A percentile compares a stretch with the other conserved stretches of the same genome.
Conservation (phyloP, 2,797 vertebrate species). For the Ataeniobius toweri region DNA sequence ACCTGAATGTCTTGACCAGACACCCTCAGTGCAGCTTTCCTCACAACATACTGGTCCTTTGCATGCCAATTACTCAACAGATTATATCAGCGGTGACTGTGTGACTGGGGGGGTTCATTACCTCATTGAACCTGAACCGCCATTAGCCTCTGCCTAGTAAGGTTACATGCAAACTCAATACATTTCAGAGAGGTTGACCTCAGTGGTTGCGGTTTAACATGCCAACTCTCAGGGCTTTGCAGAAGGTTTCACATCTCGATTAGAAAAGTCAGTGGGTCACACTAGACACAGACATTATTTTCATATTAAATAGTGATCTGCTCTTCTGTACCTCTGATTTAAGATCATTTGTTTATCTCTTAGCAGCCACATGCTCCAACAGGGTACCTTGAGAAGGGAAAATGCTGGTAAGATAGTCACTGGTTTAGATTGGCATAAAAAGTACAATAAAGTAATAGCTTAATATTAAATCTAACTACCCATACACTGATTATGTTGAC, state of each 20-base stretch:
- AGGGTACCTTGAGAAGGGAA: slow-evolving; percentile 35
- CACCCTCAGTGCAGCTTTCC: slow-evolving; percentile 48
- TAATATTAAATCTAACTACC: slow-evolving; percentile 26
- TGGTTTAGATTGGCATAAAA: slow-evolving; percentile 22
- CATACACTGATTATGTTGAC: slow-evolving; percentile 32
- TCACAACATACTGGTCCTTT: slow-evolving; percentile 59
- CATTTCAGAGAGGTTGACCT: slow-evolving; percentile 73
- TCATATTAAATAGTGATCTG: slow-evolving; percentile 61
- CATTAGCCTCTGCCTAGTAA: slow-evolving; percentile 65
- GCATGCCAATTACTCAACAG: slow-evolving; percentile 62
- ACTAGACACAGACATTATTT: slow-evolving; percentile 58
- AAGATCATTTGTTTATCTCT: slow-evolving; percentile 56
- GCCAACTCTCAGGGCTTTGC: slow-evolving; percentile 44
- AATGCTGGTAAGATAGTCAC: slow-evolving; percentile 29
- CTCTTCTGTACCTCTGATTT: slow-evolving; percentile 33
- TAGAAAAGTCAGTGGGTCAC: slow-evolving; percentile 68
- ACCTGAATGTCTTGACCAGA: slow-evolving; percentile 30
- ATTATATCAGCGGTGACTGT: slow-evolving; percentile 63
- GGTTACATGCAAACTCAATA: slow-evolving; percentile 77
- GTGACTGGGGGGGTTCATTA: slow-evolving; percentile 59
- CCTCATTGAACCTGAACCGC: slow-evolving; percentile 63
- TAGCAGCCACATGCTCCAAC: slow-evolving; percentile 21
- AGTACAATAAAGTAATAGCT: slow-evolving; percentile 36
- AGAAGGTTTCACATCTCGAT: slow-evolving; percentile 63
- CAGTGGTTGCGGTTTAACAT: slow-evolving; percentile 59